Evolutionary conservation across 2,888 invertebrate genomes (phyloP).

Genomic region (Scaeva pyrastri): DNA sequence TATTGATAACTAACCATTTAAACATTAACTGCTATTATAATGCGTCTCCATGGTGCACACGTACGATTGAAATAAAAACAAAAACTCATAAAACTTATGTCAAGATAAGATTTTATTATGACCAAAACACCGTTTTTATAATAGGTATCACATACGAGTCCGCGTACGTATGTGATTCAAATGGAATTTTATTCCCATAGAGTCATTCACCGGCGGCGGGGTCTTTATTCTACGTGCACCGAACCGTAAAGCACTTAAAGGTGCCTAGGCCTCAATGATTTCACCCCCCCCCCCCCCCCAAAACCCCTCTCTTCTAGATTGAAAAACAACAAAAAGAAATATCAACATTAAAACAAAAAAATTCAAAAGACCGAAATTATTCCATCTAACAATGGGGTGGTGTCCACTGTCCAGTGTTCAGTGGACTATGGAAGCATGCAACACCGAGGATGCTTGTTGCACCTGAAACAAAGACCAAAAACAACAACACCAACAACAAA

Average conservation of each 20-base stretch:
- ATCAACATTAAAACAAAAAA: constrained; percentile 17
- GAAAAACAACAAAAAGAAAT: background rate
- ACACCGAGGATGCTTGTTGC: constrained; percentile 48
- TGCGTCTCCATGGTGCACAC: constrained; percentile 41
- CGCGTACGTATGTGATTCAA: background rate
- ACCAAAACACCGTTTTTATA: constrained; percentile 59
- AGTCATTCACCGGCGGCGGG: constrained; percentile 59
- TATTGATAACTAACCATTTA: constrained; percentile 34
- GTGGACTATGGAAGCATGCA: constrained; percentile 13
- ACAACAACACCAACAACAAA: too few relatives aligned
- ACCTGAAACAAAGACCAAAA: constrained; percentile 47
- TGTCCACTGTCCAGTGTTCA: constrained; percentile 24
- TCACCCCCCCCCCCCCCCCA: background rate
- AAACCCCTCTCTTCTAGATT: background rate
- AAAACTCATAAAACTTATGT: constrained; percentile 53
- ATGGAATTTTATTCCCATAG: constrained; percentile 56
- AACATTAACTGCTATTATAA: constrained; percentile 11
- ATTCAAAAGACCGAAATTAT: constrained; percentile 9
- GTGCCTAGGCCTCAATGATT: background rate
- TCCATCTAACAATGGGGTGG: background rate
- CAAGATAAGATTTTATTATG: constrained; percentile 60
- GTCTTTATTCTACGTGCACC: constrained; percentile 37
- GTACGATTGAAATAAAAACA: constrained; percentile 53
- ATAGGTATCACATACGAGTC: constrained; percentile 22
- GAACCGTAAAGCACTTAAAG: constrained; percentile 43